phyloP scores from a whole-genome alignment of 2,888 invertebrate species.

The Monochamus alternatus region DNA sequence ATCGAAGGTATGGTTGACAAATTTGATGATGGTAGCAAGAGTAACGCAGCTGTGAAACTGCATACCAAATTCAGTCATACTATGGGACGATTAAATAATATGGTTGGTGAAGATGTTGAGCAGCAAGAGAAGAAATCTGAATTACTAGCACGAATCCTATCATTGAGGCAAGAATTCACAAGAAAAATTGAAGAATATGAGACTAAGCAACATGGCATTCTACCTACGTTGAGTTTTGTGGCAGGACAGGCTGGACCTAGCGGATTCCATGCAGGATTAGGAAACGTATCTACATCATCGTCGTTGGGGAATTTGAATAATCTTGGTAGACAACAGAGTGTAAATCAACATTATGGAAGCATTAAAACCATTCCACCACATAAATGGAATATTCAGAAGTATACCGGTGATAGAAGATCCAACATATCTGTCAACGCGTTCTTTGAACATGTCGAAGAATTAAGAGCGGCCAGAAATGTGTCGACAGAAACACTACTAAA shows the following conservation, averaged over 20 bases:
- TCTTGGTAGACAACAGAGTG: too few relatives aligned
- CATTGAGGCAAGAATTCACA: not conserved
- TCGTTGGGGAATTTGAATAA: not conserved
- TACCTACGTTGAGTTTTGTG: not conserved
- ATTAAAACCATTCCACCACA: constrained; percentile 18
- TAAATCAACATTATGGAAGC: too few relatives aligned
- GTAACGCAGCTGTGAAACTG: constrained; percentile 15
- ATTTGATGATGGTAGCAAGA: constrained; percentile 9
- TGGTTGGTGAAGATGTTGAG: not conserved
- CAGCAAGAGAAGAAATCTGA: not conserved
- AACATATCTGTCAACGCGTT: constrained; percentile 17
- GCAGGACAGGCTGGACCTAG: not conserved
- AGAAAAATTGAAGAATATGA: not conserved
- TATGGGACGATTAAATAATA: constrained; percentile 5
- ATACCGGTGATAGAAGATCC: constrained; percentile 12
- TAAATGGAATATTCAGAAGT: constrained; percentile 26
- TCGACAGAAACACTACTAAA: constrained; percentile 12
- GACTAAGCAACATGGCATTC: not conserved
- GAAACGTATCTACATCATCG: not conserved
- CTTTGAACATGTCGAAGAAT: constrained; percentile 25
- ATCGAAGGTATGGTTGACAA: not conserved
- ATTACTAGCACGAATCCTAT: not conserved
- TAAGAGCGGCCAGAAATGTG: not conserved
- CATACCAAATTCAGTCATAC: constrained; percentile 9
- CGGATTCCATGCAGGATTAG: not conserved